Conservation (phyloP, 2,888 invertebrate genomes). For the Gasteruption jaculator region DNA sequence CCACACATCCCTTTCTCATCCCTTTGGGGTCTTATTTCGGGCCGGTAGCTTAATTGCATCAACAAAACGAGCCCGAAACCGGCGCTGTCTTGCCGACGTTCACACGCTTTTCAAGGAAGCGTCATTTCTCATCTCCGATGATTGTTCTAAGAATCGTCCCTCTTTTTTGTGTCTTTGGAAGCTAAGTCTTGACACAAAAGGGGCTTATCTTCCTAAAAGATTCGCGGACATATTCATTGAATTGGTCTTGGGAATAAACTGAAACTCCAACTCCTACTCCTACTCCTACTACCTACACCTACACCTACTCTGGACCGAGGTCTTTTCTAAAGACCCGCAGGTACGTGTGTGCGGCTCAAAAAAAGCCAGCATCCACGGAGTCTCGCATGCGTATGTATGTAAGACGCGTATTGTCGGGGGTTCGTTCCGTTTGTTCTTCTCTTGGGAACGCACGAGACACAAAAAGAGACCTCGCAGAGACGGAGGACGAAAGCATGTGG, state of each 20-base stretch:
- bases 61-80: too few species aligned
- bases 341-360: background rate
- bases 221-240: conserved; percentile 37
- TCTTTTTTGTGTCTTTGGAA: too few species aligned
- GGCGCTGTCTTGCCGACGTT: too few species aligned
- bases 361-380: background rate
- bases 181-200: too few species aligned
- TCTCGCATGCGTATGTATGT: background rate
- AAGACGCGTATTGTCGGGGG: conserved; percentile 13
- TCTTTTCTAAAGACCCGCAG: conserved; percentile 3
- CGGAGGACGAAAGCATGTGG: conserved; percentile 34
- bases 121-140: too few species aligned
- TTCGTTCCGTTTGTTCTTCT: conserved; percentile 42
- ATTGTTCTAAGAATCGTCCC: too few species aligned
- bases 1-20: too few species aligned
- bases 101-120: too few species aligned
- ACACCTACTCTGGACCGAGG: conserved; percentile 6
- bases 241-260: conserved; percentile 31
- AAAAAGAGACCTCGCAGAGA: conserved; percentile 33
- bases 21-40: too few species aligned
- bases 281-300: conserved; percentile 11
- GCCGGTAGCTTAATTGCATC: too few species aligned
- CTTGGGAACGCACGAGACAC: conserved; percentile 44
- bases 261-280: conserved; percentile 23
- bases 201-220: conserved; percentile 47